These are phyloP conservation scores for Micronycteris hirsuta DNA, from an alignment of 2,113 vertebrate species.

Conservation along the genomic window DNA sequence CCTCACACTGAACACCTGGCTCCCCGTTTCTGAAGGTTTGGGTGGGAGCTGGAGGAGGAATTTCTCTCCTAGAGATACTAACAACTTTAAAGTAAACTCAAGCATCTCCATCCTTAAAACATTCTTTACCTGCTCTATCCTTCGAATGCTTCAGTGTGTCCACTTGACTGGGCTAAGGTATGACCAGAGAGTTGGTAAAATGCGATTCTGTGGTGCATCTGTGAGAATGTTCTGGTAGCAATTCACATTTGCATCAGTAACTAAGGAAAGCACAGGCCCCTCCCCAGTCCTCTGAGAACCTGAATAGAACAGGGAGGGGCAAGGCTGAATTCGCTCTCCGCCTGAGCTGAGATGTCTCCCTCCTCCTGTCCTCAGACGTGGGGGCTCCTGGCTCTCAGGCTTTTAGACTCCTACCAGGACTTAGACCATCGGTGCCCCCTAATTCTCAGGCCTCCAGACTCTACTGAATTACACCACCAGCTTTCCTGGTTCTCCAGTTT, in stretches of 20 bases:
- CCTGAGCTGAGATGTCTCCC: neutral
- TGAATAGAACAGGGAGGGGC: neutral
- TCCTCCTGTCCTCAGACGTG: neutral
- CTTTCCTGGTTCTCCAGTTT: neutral
- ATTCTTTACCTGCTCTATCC: neutral
- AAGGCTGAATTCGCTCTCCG: neutral
- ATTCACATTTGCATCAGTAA: no score
- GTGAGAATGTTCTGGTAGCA: neutral
- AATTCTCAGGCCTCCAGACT: neutral
- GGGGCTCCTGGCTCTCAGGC: neutral
- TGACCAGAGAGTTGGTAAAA: neutral
- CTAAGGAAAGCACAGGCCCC: no score
- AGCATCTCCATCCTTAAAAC: neutral
- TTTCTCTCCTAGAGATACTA: neutral
- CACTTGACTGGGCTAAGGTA: neutral
- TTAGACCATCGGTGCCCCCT: accelerated
- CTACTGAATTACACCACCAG: no score
- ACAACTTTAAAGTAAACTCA: neutral
- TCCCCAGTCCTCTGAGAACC: neutral
- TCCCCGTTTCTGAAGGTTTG: neutral
- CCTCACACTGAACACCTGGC: neutral
- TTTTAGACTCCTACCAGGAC: neutral
- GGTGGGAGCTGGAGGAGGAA: neutral
- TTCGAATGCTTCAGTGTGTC: neutral
- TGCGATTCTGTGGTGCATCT: neutral